Evolutionary conservation across 2,113 vertebrate genomes (phyloP).

Genomic region (Bettongia penicillata): DNA sequence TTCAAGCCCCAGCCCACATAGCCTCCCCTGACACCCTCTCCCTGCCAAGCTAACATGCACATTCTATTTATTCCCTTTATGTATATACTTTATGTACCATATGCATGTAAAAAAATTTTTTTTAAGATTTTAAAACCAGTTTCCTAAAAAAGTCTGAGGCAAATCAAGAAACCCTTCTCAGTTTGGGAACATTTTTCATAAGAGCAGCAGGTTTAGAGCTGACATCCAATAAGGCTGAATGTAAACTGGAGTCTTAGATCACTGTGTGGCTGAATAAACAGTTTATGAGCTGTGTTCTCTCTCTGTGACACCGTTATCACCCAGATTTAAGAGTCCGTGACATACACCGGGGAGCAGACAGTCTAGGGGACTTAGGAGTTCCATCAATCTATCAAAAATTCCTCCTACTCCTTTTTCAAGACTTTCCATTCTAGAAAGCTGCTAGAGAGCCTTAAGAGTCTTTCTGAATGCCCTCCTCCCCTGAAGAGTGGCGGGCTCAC

Average conservation of each 20-base stretch:
- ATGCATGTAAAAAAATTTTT: background rate
- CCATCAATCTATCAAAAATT: background rate
- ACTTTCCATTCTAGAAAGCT: background rate
- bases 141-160: background rate
- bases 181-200: background rate
- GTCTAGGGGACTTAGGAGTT: background rate
- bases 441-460: no score
- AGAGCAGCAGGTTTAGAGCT: background rate
- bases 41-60: background rate
- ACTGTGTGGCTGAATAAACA: background rate
- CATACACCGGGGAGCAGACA: background rate
- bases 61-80: background rate
- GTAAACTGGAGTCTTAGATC: background rate
- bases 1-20: no score
- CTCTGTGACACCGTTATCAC: background rate
- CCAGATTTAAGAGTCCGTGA: background rate
- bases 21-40: background rate
- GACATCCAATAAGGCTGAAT: background rate
- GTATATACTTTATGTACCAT: background rate
- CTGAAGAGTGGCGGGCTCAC: no score
- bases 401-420: background rate
- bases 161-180: background rate
- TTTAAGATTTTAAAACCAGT: background rate
- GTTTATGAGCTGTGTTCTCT: no score
- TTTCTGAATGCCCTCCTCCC: no score